A percentile compares a stretch with the other conserved stretches of the same genome.
Evolutionary conservation across 2,113 vertebrate genomes (phyloP).

Genomic region (Cyanoderma ruficeps): DNA sequence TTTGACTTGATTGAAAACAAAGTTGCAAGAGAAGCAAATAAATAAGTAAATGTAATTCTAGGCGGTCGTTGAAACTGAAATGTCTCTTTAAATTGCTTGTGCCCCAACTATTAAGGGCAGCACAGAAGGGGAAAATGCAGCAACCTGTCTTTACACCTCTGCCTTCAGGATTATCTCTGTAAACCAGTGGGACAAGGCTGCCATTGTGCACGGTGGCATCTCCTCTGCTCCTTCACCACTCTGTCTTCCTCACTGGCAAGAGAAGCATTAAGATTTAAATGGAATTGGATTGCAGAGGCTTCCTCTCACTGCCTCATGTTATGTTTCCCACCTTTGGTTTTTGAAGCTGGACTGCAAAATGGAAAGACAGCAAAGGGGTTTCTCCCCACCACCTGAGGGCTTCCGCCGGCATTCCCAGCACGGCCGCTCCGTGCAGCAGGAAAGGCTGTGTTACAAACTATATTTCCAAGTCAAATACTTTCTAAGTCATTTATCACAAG

Average conservation of each 20-base stretch:
- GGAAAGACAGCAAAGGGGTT: neutral
- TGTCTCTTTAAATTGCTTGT: neutral
- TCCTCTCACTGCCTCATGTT: neutral
- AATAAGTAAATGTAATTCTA: neutral
- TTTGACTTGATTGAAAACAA: neutral
- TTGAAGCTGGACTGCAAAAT: neutral
- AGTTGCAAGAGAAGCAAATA: neutral
- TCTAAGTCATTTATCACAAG: neutral
- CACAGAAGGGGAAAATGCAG: neutral
- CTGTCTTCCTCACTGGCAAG: neutral
- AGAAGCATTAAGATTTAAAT: neutral
- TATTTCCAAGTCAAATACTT: neutral
- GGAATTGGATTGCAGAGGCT: neutral
- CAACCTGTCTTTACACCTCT: neutral
- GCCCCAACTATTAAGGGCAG: neutral
- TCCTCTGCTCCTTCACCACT: neutral
- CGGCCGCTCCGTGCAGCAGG: neutral
- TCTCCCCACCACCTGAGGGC: rapidly evolving
- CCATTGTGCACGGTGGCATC: neutral
- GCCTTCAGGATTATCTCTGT: neutral
- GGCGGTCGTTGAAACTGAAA: neutral
- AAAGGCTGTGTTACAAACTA: neutral
- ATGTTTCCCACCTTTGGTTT: neutral
- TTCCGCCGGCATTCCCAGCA: neutral
- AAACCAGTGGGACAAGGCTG: neutral